These are phyloP conservation scores for Cephus runcator DNA, from an alignment of 2,888 invertebrate species.

Conservation along the genomic window DNA sequence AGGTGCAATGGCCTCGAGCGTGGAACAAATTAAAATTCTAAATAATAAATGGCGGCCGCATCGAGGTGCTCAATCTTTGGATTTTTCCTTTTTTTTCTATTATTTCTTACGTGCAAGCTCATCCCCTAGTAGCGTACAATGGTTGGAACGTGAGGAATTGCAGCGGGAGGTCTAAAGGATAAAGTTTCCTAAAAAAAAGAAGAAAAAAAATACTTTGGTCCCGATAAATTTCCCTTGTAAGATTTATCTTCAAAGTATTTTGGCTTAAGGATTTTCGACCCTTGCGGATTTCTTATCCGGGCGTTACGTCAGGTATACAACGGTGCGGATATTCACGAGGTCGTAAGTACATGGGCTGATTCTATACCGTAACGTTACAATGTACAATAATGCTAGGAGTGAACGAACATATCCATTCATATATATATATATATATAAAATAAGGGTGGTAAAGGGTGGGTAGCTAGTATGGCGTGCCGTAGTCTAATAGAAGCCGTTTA, in stretches of 20 bases:
- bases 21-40: not conserved
- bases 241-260: not conserved
- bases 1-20: not conserved
- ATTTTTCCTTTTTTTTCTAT: not conserved
- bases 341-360: not conserved
- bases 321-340: not conserved
- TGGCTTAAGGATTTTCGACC: not conserved
- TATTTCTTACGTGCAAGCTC: not conserved
- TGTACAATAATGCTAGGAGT: not conserved
- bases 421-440: not conserved
- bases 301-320: not conserved
- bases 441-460: not conserved
- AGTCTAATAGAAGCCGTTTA: constrained; percentile 19
- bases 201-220: too few relatives aligned
- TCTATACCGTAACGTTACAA: not conserved
- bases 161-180: too few relatives aligned
- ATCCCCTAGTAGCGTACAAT: not conserved
- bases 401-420: not conserved
- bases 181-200: too few relatives aligned
- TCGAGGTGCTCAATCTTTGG: not conserved
- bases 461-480: not conserved
- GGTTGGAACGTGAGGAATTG: not conserved
- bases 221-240: not conserved
- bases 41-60: not conserved
- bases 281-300: not conserved